These are phyloP conservation scores for Nibea albiflora DNA, from an alignment of 2,113 vertebrate genomes.

Conservation along the genomic window DNA sequence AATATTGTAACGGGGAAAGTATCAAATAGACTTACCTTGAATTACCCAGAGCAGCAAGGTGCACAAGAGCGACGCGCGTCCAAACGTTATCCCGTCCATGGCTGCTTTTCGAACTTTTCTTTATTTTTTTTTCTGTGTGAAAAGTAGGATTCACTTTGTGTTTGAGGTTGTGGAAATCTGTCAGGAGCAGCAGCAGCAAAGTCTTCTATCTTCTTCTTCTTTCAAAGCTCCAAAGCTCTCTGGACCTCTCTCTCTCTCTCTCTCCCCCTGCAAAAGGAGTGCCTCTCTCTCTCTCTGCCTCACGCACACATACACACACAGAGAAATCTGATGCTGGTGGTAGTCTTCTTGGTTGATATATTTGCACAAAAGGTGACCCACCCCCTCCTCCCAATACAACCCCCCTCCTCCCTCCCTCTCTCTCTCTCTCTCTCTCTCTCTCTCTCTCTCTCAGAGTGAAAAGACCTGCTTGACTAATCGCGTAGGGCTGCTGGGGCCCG, in stretches of 20 bases:
- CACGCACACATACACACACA: constrained; percentile 35
- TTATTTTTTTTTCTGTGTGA: too few relatives aligned
- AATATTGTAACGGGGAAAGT: not conserved
- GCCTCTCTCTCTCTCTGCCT: constrained; percentile 22
- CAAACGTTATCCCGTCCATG: constrained; percentile 77
- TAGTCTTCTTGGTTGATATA: constrained; percentile 85
- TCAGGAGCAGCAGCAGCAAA: constrained; percentile 52
- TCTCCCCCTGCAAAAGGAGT: constrained; percentile 47
- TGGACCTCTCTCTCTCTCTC: constrained; percentile 47
- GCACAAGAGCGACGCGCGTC: constrained; percentile 76
- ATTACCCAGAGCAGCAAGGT: constrained; percentile 77
- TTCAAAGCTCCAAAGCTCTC: constrained; percentile 57
- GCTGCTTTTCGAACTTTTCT: constrained; percentile 59
- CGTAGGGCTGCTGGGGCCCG: constrained; percentile 53
- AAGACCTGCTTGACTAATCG: constrained; percentile 77
- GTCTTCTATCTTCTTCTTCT: constrained; percentile 72
- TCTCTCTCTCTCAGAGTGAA: constrained; percentile 51
- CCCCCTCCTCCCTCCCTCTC: constrained; percentile 5
- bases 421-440: constrained; percentile 30
- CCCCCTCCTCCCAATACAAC: constrained; percentile 29
- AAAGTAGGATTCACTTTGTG: constrained; percentile 46
- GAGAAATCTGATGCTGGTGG: constrained; percentile 85
- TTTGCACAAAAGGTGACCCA: constrained; percentile 87
- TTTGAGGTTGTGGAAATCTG: constrained; percentile 19
- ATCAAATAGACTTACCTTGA: constrained; percentile 72